A percentile compares a stretch with the other conserved stretches of the same genome.
Evolutionary conservation across 1,140 invertebrate species (phyloP).

Genomic region (Brachionus paranguensis): DNA sequence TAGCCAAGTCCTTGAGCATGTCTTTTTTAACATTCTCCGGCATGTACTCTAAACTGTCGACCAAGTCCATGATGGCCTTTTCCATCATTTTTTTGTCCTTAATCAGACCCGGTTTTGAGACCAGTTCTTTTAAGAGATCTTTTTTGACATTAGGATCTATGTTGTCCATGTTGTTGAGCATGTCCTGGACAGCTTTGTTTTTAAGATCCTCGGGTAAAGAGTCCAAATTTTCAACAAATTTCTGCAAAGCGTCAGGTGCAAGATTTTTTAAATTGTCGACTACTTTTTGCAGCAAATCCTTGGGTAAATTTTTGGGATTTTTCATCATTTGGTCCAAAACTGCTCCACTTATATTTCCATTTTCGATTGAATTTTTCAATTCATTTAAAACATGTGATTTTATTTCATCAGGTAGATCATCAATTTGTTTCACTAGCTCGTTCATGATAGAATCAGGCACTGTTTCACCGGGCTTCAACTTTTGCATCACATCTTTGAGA

Average conservation of each 20-base stretch:
- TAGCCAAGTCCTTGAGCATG: slow-evolving; percentile 24
- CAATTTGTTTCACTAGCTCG: slow-evolving; percentile 35
- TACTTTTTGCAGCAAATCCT: slow-evolving; percentile 23
- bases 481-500: slow-evolving; percentile 5
- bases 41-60: slow-evolving; percentile 22
- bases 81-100: slow-evolving; percentile 34
- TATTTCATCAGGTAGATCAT: slow-evolving; percentile 23
- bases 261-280: background rate
- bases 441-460: background rate
- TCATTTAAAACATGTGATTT: slow-evolving; percentile 12
- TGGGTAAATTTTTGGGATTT: slow-evolving; percentile 38
- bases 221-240: slow-evolving; percentile 29
- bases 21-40: slow-evolving; percentile 31
- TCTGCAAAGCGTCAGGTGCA: slow-evolving; percentile 10
- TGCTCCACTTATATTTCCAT: background rate
- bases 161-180: slow-evolving; percentile 7
- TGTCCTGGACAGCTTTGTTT: slow-evolving; percentile 9
- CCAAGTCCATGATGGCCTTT: slow-evolving; percentile 21
- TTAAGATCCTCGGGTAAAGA: slow-evolving; percentile 21
- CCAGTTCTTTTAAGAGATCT: slow-evolving; percentile 12
- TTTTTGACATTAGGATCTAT: slow-evolving; percentile 18
- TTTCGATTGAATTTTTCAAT: slow-evolving; percentile 25
- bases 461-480: background rate
- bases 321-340: slow-evolving; percentile 30
- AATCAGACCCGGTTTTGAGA: background rate